Evolutionary conservation across 2,888 invertebrate genomes (phyloP).

Genomic region (Epirrita christyi): DNA sequence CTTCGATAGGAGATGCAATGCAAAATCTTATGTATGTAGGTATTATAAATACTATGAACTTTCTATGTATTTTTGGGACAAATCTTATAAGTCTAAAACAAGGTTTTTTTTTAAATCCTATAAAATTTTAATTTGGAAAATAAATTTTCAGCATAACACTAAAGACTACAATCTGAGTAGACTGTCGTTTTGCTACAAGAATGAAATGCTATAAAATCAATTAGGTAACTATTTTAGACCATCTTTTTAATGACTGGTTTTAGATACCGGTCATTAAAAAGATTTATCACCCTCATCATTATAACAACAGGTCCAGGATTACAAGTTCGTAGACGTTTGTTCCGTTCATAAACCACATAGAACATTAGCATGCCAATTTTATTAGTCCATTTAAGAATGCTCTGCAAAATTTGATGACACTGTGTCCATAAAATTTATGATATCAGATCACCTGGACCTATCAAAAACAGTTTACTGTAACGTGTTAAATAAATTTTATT

Average conservation of each 20-base stretch:
- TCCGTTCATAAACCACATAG: conserved; percentile 2
- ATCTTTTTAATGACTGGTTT: no score
- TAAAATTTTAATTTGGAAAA: neutral
- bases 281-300: conserved; percentile 11
- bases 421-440: conserved; percentile 54
- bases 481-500: conserved; percentile 62
- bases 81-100: no score
- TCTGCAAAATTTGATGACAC: conserved; percentile 46
- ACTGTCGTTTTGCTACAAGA: neutral
- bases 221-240: neutral
- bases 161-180: no score
- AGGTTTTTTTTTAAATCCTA: no score
- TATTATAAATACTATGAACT: no score
- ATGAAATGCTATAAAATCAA: neutral
- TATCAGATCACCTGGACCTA: conserved; percentile 57
- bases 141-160: no score
- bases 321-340: conserved; percentile 5
- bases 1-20: no score
- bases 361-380: conserved; percentile 30
- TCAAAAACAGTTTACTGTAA: conserved; percentile 71
- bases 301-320: conserved; percentile 16
- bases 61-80: no score
- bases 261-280: neutral
- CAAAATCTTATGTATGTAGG: no score
- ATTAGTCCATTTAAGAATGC: conserved; percentile 46